Base-by-base conservation (phyloP, 1,140 invertebrate genomes). In the Oncopodura yosiiana region DNA sequence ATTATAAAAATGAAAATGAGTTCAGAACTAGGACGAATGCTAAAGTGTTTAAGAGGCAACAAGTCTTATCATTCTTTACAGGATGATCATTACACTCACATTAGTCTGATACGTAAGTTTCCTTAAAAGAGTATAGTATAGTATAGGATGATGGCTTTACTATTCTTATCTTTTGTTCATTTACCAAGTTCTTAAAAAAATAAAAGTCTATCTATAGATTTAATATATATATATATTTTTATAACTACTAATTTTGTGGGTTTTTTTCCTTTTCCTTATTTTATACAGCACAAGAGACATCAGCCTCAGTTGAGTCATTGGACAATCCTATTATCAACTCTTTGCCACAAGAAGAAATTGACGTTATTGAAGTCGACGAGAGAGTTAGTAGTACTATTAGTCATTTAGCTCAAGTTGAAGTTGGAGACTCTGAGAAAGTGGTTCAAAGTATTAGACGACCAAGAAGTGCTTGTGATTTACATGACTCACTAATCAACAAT, bases 21-120 rank as follows among this genome's bases (percentile, higher is more conserved):
- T 38, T 56, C 58, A 14, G 65, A 66, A 45, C 48, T 63, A 19
- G 49, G 63, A 4, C 51, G 61, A 30, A 64, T 66, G 50, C 36
- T 66, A 2, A 66, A 66, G 51, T 66, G 65, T 46, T 50, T 66
- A 5, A 58, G 58, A 16, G n/a, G n/a, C n/a, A 51, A 56, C 44
- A 62, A 60, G 46, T 53, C 63, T 23, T 66, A 66, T 56, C 54
- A 58, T 39, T 53, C 63, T 21, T 44, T 66, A 27, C 60, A 66
- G 46, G 65, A 66, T 34, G 65, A 66, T 53, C 46, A 46, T 11
- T 64, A 64, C 53, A 51, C 58, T 38, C 61, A 54, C 49, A 51
- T 63, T 30, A 57, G 45, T 58, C 36, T 64, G n/a, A 58, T 63
- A 42, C 51, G 62, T 64, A 64, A 65, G 60, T 60, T 44, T 43